Conservation (phyloP, 2,797 vertebrate genomes). For the Dendrocincla tyrannina region DNA sequence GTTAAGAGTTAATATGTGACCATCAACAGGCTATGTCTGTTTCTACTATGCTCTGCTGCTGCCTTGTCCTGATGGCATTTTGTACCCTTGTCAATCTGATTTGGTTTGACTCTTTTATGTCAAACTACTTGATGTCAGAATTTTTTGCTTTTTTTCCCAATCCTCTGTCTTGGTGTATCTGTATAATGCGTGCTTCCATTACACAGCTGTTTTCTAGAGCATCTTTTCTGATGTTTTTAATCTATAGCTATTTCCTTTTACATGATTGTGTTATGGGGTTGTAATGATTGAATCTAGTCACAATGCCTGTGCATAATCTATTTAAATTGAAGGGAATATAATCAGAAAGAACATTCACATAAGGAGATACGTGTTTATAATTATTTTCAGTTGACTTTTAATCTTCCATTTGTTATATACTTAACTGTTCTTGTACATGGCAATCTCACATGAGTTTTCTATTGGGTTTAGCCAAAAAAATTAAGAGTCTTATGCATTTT, state of each 20-base stretch:
- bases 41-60: neutral
- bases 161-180: neutral
- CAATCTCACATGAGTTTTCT: neutral
- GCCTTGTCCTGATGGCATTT: neutral
- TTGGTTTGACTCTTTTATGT: neutral
- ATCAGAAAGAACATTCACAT: neutral
- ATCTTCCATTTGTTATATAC: neutral
- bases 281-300: neutral
- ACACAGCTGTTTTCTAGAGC: neutral
- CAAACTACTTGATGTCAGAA: neutral
- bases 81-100: neutral
- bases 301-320: neutral
- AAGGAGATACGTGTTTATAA: neutral
- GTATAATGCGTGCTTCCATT: neutral
- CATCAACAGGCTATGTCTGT: neutral
- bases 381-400: conserved; percentile 13
- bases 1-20: neutral
- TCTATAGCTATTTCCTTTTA: neutral
- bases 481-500: neutral
- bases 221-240: neutral
- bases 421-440: neutral
- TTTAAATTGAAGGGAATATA: neutral
- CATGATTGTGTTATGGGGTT: neutral
- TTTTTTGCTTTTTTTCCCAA: neutral
- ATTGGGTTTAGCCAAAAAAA: neutral